Percentiles rank a stretch among this genome's conserved stretches.
Conservation (phyloP, 23 tunicate genomes). For the Pegea sp. region DNA sequence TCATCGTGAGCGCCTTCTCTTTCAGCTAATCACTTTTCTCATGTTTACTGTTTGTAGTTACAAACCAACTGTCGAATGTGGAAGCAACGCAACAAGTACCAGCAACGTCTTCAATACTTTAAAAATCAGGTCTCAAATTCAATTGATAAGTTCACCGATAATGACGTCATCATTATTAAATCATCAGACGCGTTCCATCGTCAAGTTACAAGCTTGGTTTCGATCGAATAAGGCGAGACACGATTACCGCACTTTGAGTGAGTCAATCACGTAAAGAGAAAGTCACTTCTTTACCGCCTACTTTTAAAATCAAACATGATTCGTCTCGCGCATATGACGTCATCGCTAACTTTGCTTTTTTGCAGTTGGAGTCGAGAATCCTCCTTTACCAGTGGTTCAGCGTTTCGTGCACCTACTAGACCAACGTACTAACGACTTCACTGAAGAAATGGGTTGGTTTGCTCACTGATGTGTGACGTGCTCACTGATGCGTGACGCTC, state of each 20-base stretch:
- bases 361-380: slow-evolving; percentile 78
- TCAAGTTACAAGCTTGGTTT: slow-evolving; percentile 84
- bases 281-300: too few relatives aligned
- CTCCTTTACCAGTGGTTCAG: slow-evolving; percentile 75
- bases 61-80: slow-evolving; percentile 80
- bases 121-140: slow-evolving; percentile 8
- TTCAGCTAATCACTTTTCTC: neutral
- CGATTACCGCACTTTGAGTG: slow-evolving; percentile 79
- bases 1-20: slow-evolving; percentile 12
- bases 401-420: slow-evolving; percentile 88
- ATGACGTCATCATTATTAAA: neutral
- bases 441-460: slow-evolving; percentile 81
- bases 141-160: neutral
- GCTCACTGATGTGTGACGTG: neutral
- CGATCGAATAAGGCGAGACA: slow-evolving; percentile 92
- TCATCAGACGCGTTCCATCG: slow-evolving; percentile 15
- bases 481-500: neutral
- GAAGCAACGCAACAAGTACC: slow-evolving; percentile 29
- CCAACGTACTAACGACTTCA: slow-evolving; percentile 84
- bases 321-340: neutral
- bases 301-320: too few relatives aligned
- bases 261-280: too few relatives aligned
- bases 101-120: slow-evolving; percentile 33
- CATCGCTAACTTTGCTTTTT: too few relatives aligned
- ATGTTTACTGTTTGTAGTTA: slow-evolving; percentile 19